Conservation (phyloP, 1,140 invertebrate species). For the Himalopsyche phryganea region DNA sequence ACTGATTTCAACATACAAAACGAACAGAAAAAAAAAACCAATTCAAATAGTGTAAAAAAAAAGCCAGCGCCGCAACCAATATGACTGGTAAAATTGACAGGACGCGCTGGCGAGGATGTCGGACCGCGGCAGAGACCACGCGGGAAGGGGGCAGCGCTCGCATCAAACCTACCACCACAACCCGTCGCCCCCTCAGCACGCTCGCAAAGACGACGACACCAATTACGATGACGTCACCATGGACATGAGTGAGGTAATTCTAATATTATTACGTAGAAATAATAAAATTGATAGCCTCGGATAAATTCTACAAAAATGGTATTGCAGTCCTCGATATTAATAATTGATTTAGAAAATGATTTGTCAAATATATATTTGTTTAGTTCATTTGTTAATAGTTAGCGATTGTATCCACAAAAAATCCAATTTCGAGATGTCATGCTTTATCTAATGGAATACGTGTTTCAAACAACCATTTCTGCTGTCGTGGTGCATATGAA, state of each 20-base stretch:
- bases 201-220: conserved; percentile 45
- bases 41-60: conserved; percentile 16
- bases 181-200: conserved; percentile 14
- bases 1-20: conserved; percentile 16
- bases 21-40: background rate
- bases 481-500: too few species aligned
- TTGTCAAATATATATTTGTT: too few species aligned
- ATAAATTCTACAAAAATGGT: background rate
- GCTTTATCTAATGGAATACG: too few species aligned
- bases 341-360: too few species aligned
- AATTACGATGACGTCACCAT: conserved; percentile 54
- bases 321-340: too few species aligned
- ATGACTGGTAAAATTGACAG: conserved; percentile 16
- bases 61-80: conserved; percentile 13
- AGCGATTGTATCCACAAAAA: too few species aligned
- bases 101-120: background rate
- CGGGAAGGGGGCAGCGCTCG: background rate
- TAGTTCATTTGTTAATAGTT: too few species aligned
- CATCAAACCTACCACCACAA: conserved; percentile 1
- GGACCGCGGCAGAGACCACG: background rate
- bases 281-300: background rate
- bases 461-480: too few species aligned
- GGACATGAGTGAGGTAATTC: conserved; percentile 51
- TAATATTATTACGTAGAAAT: background rate
- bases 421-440: too few species aligned